Evolutionary conservation across 2,888 invertebrate genomes (phyloP).

Genomic region (Eucera pruinosa): DNA sequence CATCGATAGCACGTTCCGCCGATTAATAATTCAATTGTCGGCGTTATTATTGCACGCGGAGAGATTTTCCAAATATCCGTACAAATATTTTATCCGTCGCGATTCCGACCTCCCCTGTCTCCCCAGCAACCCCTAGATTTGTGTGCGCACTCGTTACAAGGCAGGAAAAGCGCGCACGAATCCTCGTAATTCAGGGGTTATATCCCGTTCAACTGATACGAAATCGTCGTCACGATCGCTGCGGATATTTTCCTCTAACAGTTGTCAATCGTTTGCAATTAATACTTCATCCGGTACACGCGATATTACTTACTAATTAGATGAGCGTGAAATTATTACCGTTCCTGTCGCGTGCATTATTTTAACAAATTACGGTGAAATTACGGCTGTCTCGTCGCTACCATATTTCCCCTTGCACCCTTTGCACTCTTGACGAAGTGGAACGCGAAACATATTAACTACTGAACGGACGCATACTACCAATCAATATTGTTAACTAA

Average conservation of each 20-base stretch:
- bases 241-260: slow-evolving; percentile 10
- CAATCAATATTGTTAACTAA: slow-evolving; percentile 41
- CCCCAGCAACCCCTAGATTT: neutral
- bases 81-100: slow-evolving; percentile 39
- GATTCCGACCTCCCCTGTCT: too few species aligned
- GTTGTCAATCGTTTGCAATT: slow-evolving; percentile 47
- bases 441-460: slow-evolving; percentile 33
- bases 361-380: slow-evolving; percentile 48
- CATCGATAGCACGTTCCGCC: slow-evolving; percentile 22
- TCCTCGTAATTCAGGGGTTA: slow-evolving; percentile 26
- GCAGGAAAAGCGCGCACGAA: slow-evolving; percentile 13
- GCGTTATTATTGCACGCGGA: slow-evolving; percentile 17
- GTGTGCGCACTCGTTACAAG: neutral
- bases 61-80: slow-evolving; percentile 29
- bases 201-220: neutral
- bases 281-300: slow-evolving; percentile 33
- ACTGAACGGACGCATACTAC: slow-evolving; percentile 7
- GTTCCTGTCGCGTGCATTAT: slow-evolving; percentile 26
- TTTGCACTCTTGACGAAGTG: slow-evolving; percentile 5
- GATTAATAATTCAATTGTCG: slow-evolving; percentile 52
- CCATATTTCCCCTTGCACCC: neutral
- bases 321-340: slow-evolving; percentile 43
- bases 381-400: neutral
- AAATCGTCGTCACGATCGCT: neutral
- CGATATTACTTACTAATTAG: slow-evolving; percentile 54